Evolutionary conservation across 2,888 invertebrate genomes (phyloP), one percentile per base, ranked within the genome.

Genomic region (Carabus problematicus): DNA sequence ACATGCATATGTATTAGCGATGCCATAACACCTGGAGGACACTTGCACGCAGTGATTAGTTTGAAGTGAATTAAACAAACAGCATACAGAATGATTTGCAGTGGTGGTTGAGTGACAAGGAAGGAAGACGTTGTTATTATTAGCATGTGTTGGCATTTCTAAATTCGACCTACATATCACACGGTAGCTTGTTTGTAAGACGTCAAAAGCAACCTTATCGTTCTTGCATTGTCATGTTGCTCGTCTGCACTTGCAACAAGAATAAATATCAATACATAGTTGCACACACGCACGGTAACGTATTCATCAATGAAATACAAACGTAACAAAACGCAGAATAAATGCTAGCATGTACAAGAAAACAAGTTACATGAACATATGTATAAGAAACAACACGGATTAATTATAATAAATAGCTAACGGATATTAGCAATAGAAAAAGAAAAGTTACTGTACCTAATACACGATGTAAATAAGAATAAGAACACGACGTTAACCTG

Each of bases 141-240:
- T 52, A 52, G 14, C 52, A 52, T 52, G 52, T 52, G 52, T 52
- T 52, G 52, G 52, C 52, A 52, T 52, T 52, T 52, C 52, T 52
- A 52, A 9, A 9, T 14, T 52, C 52, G 52, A 14, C 52, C 52
- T 52, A 52, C 52, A 52, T 52, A 18, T 52, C 9, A 16, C 52
- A 29, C 29, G 18, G 2, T 2, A 16, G 52, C 18, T 9, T 19
- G 16, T 52, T 12, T 18, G 52, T 52, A 52, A 18, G 52, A 52
- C 29, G 16, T 18, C 18, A 52, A 19, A n/a, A 52, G 52, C 16
- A 52, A 6, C 29, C 19, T 14, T 14, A 52, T 52, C 16, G 16
- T 52, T 52, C 14, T 52, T 52, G 52, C 18, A 19, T 14, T 16
- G 12, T 52, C 52, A 52, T 52, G 18, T 52, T 52, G 19, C 52